Evolutionary conservation across 2,888 invertebrate species (phyloP).

Genomic region (Autographa pulchrina): DNA sequence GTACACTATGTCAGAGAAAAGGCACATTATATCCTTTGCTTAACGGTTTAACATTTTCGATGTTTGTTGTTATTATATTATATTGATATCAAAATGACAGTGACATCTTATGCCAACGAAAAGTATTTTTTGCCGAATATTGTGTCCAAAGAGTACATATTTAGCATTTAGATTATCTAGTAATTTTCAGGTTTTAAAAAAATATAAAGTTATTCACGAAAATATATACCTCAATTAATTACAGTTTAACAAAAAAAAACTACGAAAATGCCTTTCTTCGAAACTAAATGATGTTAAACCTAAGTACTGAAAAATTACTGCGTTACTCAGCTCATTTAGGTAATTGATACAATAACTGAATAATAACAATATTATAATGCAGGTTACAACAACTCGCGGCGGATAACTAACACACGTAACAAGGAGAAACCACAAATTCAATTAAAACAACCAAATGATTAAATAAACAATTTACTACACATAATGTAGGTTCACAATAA

Average conservation of each 20-base stretch:
- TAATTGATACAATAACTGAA: no score
- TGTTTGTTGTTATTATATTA: constrained; percentile 22
- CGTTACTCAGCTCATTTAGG: no score
- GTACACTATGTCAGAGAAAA: constrained; percentile 66
- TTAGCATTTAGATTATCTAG: no score
- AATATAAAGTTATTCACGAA: no score
- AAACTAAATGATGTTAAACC: no score
- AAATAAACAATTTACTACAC: constrained; percentile 90
- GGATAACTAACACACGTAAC: background rate
- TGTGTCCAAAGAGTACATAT: background rate
- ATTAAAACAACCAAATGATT: constrained; percentile 81
- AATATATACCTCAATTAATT: no score
- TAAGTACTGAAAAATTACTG: no score
- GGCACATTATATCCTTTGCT: constrained; percentile 54
- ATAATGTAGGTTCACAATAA: constrained; percentile 89
- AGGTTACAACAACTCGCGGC: background rate
- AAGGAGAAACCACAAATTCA: constrained; percentile 14
- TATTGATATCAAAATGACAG: constrained; percentile 6
- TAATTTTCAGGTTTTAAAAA: no score
- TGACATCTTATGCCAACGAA: constrained; percentile 26
- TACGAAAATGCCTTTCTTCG: no score
- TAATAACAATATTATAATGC: background rate
- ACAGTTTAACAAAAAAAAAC: no score
- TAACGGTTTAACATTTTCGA: constrained; percentile 29
- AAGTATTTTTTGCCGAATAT: background rate